These are phyloP conservation scores for Macrosiphum euphorbiae DNA, from an alignment of 2,888 invertebrate species.

Conservation along the genomic window DNA sequence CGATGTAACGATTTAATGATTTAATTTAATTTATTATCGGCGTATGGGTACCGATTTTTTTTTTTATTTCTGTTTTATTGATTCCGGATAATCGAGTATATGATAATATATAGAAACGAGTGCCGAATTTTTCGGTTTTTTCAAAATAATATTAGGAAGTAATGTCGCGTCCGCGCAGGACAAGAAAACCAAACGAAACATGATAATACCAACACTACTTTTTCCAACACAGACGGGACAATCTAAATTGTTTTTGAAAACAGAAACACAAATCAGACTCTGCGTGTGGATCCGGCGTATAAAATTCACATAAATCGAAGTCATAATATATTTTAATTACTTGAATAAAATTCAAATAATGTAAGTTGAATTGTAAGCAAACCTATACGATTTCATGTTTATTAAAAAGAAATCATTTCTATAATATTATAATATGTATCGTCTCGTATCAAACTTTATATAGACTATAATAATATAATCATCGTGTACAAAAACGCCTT, in stretches of 20 bases:
- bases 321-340: background rate
- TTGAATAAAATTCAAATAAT: background rate
- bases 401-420: background rate
- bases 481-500: background rate
- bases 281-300: no score
- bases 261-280: no score
- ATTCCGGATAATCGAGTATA: background rate
- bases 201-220: no score
- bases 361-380: background rate
- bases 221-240: no score
- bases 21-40: conserved; percentile 23
- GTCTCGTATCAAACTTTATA: background rate
- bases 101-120: background rate
- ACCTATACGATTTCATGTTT: background rate
- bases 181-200: no score
- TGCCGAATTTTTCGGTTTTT: background rate
- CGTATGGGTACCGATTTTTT: background rate
- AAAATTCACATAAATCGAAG: background rate
- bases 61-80: background rate
- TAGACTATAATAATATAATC: background rate
- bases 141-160: background rate
- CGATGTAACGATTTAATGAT: background rate
- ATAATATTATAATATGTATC: no score
- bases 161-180: no score
- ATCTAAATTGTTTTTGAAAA: no score